phyloP scores from a whole-genome alignment of 1,140 invertebrate species.

The Cydia strobilella region DNA sequence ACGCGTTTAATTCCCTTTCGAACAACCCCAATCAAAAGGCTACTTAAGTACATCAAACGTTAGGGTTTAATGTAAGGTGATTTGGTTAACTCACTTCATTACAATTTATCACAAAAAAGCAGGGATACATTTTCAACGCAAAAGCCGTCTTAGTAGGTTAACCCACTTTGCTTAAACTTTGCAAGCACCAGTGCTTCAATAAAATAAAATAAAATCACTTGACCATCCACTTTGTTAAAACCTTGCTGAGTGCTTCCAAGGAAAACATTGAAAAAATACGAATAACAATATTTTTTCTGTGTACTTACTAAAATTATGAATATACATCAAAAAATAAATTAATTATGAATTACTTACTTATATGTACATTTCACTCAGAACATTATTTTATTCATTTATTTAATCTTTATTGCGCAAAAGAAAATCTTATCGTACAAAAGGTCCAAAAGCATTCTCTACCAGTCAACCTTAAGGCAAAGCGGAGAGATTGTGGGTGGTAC shows the following conservation, averaged over 20 bases:
- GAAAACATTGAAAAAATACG: neutral
- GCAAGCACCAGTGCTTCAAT: no score
- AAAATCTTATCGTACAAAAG: no score
- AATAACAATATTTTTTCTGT: no score
- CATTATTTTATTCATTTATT: no score
- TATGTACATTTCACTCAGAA: constrained; percentile 41
- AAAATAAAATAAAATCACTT: neutral
- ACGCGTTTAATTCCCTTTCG: neutral
- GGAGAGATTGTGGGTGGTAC: no score
- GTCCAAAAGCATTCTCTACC: no score
- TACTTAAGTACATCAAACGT: neutral
- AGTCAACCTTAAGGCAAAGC: no score
- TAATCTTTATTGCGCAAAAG: no score
- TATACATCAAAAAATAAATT: constrained; percentile 12
- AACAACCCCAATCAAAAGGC: neutral
- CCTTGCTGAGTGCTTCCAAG: neutral
- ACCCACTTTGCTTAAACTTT: no score
- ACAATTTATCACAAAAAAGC: neutral
- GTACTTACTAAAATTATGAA: neutral
- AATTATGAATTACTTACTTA: no score
- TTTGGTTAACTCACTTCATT: neutral
- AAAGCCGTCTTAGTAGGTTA: no score
- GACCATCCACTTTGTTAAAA: neutral
- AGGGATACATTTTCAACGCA: neutral
- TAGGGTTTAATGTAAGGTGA: neutral